Base-by-base conservation (phyloP, 2,113 vertebrate genomes). In the Chaenogobius annularis region DNA sequence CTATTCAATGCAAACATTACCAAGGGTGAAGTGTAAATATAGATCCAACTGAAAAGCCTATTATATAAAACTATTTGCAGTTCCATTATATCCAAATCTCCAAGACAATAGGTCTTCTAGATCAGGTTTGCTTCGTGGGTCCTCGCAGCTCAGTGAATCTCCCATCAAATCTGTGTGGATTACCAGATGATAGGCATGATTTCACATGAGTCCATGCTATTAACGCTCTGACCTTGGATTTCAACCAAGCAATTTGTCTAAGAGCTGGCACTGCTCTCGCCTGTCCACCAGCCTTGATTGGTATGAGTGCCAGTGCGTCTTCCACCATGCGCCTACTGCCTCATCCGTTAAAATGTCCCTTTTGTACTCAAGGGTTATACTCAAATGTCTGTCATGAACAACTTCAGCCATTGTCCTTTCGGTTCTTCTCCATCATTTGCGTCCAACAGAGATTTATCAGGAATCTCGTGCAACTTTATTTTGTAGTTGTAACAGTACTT, bases 211-310 rank as follows among this genome's bases (percentile, higher is more conserved):
- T 84, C 79, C 85, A 58, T 68, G 77, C 86, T 85, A 88, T 91
- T 91, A 91, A 87, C 80, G 65, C 83, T 69, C 75, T 86, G 88
- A 87, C 90, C 90, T 90, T 90, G 88, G 88, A 85, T 79, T 86
- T 77, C 75, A 79, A 89, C 82, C 87, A 85, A 86, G 79, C 86
- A 88, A 89, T 91, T 87, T 89, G 75, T 89, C 81, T 86, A 67
- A 88, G 77, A 79, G 85, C 81, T 69, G 83, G 81, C 82, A 73
- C 75, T 70, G 69, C 70, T 82, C 82, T 50, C 58, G 68, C 66
- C 79, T 10, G 43, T 68, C 72, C 61, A 43, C 66, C 68, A 69
- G 73, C 71, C 75, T 47, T 22, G 3, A 84, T 84, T 72, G 83
- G 76, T 72, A 72, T 80, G 86, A 80, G 66, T 52, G 82, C 70